Evolutionary conservation across 2,113 vertebrate genomes (phyloP).

Genomic region (Hipposideros armiger): DNA sequence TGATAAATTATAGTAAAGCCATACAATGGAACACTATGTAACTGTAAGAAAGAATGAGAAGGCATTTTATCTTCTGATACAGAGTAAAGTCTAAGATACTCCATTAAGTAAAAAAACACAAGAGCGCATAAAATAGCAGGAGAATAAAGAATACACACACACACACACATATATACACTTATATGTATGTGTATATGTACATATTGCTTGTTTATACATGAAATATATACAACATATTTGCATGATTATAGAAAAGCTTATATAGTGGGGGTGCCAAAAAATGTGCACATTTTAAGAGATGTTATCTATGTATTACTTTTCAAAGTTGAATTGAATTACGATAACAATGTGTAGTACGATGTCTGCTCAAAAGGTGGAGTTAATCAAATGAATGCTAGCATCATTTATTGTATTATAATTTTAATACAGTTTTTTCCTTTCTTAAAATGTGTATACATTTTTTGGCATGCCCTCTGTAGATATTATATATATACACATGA

Average conservation of each 20-base stretch:
- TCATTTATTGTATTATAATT: too few species aligned
- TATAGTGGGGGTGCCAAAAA: too few species aligned
- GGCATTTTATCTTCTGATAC: not conserved
- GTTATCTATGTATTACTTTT: too few species aligned
- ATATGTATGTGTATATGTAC: not conserved
- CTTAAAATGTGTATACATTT: too few species aligned
- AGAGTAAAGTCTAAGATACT: not conserved
- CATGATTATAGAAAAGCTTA: not conserved
- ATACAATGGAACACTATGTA: not conserved
- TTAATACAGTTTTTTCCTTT: too few species aligned
- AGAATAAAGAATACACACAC: not conserved
- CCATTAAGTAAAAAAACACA: not conserved
- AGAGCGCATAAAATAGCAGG: not conserved
- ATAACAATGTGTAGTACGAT: too few species aligned
- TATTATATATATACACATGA: not conserved
- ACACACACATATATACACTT: not conserved
- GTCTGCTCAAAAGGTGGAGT: too few species aligned
- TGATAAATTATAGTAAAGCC: not conserved
- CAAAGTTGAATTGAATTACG: too few species aligned
- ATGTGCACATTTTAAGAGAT: too few species aligned
- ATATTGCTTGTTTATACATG: not conserved
- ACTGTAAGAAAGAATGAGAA: not conserved
- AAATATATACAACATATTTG: not conserved
- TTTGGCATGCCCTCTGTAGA: too few species aligned
- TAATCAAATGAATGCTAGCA: too few species aligned